phyloP scores from a whole-genome alignment of 2,888 invertebrate species.

The Netelia inedita region DNA sequence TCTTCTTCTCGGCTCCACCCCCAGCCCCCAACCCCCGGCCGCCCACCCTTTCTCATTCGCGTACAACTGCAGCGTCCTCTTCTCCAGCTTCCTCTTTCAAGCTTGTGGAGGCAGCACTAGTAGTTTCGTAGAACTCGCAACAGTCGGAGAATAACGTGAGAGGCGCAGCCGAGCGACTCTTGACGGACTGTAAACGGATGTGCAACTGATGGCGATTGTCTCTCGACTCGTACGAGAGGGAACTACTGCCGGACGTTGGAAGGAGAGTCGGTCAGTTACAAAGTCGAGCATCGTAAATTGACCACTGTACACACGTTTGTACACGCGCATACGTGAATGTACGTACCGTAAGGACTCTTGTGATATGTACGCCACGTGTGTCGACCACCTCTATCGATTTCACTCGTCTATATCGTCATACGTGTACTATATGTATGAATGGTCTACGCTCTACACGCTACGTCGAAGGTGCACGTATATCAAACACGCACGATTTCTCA shows the following conservation, averaged over 20 bases:
- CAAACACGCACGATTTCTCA: constrained; percentile 54
- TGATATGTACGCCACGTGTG: neutral
- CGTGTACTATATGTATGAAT: neutral
- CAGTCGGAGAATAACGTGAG: constrained; percentile 22
- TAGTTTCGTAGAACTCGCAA: constrained; percentile 39
- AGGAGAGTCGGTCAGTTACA: constrained; percentile 60
- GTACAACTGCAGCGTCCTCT: constrained; percentile 27
- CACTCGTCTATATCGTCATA: too few species aligned
- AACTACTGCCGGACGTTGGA: constrained; percentile 59
- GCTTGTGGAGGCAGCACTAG: constrained; percentile 24
- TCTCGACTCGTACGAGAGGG: constrained; percentile 44
- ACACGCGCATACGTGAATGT: constrained; percentile 1
- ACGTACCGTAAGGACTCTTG: neutral
- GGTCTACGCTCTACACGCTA: neutral
- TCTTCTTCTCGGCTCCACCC: neutral
- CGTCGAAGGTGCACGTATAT: constrained; percentile 35
- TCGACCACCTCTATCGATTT: too few species aligned
- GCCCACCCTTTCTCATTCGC: constrained; percentile 41
- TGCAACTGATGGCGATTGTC: constrained; percentile 66
- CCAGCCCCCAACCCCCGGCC: constrained; percentile 50
- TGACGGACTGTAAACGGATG: constrained; percentile 65
- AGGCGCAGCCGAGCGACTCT: constrained; percentile 42
- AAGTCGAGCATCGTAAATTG: constrained; percentile 64
- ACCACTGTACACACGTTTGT: constrained; percentile 10
- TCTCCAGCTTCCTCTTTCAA: constrained; percentile 63